Base-by-base conservation (phyloP, 2,888 invertebrate species). In the Melieria crassipennis region DNA sequence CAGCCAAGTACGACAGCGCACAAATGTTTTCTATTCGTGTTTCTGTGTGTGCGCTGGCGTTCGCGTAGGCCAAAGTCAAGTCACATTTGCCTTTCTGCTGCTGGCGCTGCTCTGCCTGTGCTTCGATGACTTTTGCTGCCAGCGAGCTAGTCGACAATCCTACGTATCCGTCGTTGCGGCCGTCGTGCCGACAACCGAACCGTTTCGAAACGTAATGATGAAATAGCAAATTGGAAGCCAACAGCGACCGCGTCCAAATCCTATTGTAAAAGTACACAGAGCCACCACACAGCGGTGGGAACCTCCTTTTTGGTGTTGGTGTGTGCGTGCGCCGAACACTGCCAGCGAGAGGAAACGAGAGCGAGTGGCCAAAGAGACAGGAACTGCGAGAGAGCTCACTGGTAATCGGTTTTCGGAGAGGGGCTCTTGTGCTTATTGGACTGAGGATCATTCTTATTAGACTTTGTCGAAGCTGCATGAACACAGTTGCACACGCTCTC, bases 101-200 rank as follows among this genome's bases (percentile, higher is more conserved):
- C 30, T 30, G 30, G 30, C 30, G 30, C 30, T 30, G 30, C 30
- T 30, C 30, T 30, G 30, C 30, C 30, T 70, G 63, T 73, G 69
- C 69, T 75, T 75, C 70, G 69, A 66, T 70, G 69, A 56, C 48
- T 64, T 62, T 58, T 63, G 60, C 45, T 63, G 62, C 61, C 62
- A 64, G 58, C 71, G 46, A 46, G 11, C 48, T 64, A 62, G 48
- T 63, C 58, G 46, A 48, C 72, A 73, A 63, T 73, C 72, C 72
- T 68, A 71, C 68, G 61, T 69, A 65, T 73, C 71, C 75, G 76
- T 73, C 75, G 74, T 73, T 69, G 74, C 72, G 65, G 69, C 67
- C 11, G n/a, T n/a, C 30, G 30, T 13, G 13, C n/a, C 10, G 10
- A 65, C 64, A 70, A 70, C 47, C 57, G 57, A 57, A 13, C 9